phyloP scores from a whole-genome alignment of 2,888 invertebrate species.

The Ctena decussata region DNA sequence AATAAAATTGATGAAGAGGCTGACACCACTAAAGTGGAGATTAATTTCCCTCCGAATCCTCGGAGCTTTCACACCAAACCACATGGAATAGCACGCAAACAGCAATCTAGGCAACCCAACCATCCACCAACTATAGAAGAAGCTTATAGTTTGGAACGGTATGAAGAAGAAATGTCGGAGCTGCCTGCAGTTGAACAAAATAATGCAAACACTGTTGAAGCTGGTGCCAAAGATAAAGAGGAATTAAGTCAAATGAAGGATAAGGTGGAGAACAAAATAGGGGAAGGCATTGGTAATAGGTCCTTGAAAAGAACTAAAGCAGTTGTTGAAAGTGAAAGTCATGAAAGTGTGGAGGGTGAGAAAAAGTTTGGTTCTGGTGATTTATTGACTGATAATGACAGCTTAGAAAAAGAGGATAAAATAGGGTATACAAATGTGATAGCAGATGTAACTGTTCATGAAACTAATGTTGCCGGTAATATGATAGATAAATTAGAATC shows the following conservation, averaged over 20 bases:
- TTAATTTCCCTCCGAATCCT: neutral
- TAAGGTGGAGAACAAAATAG: neutral
- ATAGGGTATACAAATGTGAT: constrained; percentile 54
- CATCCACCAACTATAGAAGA: constrained; percentile 2
- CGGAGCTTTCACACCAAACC: neutral
- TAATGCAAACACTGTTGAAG: neutral
- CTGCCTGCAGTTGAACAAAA: neutral
- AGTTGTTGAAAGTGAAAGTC: neutral
- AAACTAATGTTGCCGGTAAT: neutral
- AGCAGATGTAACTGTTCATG: constrained; percentile 59
- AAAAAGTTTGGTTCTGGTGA: constrained; percentile 60
- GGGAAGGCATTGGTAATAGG: neutral
- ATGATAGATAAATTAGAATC: neutral
- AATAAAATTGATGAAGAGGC: neutral
- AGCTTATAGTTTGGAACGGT: neutral
- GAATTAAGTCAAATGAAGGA: neutral
- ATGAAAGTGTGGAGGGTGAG: constrained; percentile 3
- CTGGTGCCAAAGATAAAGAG: neutral
- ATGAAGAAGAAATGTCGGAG: neutral
- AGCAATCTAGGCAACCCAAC: neutral
- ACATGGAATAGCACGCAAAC: neutral
- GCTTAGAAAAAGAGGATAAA: constrained; percentile 53
- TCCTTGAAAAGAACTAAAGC: constrained; percentile 1
- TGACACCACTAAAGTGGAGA: neutral
- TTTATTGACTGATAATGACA: constrained; percentile 62